Evolutionary conservation across 2,888 invertebrate genomes (phyloP).

Genomic region (Agrochola lota): DNA sequence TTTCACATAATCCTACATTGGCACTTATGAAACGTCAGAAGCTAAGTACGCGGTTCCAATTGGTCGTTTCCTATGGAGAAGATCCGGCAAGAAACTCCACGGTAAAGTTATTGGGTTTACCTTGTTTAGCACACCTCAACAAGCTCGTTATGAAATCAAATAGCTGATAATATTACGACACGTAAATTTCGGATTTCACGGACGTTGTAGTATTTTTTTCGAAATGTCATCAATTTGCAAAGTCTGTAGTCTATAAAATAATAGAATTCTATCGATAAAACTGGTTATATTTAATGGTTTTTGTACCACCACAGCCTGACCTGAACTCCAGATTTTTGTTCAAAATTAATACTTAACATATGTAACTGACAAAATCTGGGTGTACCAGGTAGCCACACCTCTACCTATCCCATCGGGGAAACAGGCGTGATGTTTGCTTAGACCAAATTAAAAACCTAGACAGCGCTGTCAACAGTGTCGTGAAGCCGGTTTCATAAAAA

Average conservation of each 20-base stretch:
- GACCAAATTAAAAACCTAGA: too few species aligned
- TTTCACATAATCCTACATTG: too few species aligned
- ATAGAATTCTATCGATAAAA: neutral
- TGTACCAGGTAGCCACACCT: neutral
- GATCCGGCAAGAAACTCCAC: too few species aligned
- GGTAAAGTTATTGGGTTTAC: constrained; percentile 5
- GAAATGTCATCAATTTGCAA: constrained; percentile 26
- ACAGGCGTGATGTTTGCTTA: neutral
- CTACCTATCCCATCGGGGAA: neutral
- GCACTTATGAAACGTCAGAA: too few species aligned
- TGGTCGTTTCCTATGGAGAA: too few species aligned
- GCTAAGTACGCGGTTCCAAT: too few species aligned
- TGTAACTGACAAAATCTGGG: neutral
- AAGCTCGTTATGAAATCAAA: constrained; percentile 11
- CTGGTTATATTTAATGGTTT: neutral
- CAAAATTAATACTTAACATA: neutral
- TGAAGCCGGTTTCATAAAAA: too few species aligned
- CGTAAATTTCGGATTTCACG: constrained; percentile 19
- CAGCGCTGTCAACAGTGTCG: too few species aligned
- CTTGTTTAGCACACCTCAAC: constrained; percentile 1
- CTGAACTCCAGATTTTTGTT: neutral
- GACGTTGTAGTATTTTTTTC: neutral
- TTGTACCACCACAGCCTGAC: neutral
- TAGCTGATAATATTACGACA: constrained; percentile 13
- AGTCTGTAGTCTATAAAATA: constrained; percentile 1